phyloP scores from a whole-genome alignment of 2,113 vertebrate species.

The Microcebus jonahi region DNA sequence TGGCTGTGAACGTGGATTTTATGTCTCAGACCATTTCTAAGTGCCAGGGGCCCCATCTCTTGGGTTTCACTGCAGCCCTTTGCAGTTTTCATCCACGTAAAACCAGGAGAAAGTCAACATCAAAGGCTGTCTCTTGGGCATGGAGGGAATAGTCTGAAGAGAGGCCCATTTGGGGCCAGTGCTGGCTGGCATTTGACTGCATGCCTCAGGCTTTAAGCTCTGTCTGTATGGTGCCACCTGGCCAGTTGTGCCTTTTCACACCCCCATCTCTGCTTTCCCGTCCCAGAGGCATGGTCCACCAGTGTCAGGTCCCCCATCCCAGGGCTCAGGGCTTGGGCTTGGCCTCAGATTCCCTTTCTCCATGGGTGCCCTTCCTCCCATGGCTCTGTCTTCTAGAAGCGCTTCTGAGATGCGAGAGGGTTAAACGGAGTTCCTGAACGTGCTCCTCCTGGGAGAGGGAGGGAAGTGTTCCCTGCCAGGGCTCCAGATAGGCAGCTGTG shows the following conservation, averaged over 20 bases:
- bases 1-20: not conserved
- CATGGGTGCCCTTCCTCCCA: not conserved
- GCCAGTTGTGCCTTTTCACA: not conserved
- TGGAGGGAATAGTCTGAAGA: not conserved
- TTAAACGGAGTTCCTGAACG: not conserved
- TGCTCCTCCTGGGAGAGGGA: constrained; percentile 35
- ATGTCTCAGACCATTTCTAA: not conserved
- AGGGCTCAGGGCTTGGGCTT: not conserved
- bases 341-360: not conserved
- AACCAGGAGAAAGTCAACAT: not conserved
- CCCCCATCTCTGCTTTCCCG: not conserved
- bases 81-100: not conserved
- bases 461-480: not conserved
- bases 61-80: not conserved
- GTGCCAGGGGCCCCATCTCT: not conserved
- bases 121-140: not conserved
- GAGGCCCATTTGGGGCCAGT: not conserved
- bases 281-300: not conserved
- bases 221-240: not conserved
- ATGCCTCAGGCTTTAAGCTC: not conserved
- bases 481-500: constrained; percentile 25
- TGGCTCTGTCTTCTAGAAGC: not conserved
- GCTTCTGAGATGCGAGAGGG: not conserved
- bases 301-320: rapidly evolving
- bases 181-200: not conserved